Base-by-base conservation (phyloP, 2,888 invertebrate species). In the Protonemura montana region DNA sequence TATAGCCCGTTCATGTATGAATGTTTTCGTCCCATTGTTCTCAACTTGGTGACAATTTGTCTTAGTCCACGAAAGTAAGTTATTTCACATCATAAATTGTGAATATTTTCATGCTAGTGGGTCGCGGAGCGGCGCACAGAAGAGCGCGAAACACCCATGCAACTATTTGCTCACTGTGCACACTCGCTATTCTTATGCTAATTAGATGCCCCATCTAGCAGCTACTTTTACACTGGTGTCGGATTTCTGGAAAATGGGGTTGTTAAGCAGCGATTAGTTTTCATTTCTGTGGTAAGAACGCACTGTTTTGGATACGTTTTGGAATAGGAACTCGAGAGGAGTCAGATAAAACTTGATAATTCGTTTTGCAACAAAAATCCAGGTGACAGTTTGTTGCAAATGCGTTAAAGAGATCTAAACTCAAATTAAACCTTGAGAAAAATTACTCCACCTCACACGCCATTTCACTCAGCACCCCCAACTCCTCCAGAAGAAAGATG, bases 31-130 rank as follows among this genome's bases (percentile, higher is more conserved):
- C 28, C 82, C 82, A 82, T 82, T 82, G 82, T 82, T 41, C 82
- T 30, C 21, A 82, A 82, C 25, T 82, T 82, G 82, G 82, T 82
- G 30, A 82, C 41, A 21, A 82, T 82, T 82, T 82, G 82, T 82
- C 82, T 82, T 82, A 82, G 82, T 82, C 82, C 1, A 35, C 30
- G 82, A 82, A 41, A 82, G 82, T 41, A 82, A 82, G 82, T 82
- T 82, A 82, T 41, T 82, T 26, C 41, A 25, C 26, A 82, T 41
- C 82, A 82, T 82, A 82, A 82, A 82, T 82, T 82, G 82, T 26
- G 42, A 82, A 82, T 82, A 82, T 82, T 82, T 82, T 82, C 82
- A 16, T 30, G 41, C 82, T 35, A 10, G 1, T 0, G 42, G 35
- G n/a, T n/a, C n/a, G n/a, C n/a, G n/a, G n/a, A n/a, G n/a, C n/a